Evolutionary conservation across 2,888 invertebrate species (phyloP), one percentile per base, ranked within the genome.

Genomic region (Villa cingulata): DNA sequence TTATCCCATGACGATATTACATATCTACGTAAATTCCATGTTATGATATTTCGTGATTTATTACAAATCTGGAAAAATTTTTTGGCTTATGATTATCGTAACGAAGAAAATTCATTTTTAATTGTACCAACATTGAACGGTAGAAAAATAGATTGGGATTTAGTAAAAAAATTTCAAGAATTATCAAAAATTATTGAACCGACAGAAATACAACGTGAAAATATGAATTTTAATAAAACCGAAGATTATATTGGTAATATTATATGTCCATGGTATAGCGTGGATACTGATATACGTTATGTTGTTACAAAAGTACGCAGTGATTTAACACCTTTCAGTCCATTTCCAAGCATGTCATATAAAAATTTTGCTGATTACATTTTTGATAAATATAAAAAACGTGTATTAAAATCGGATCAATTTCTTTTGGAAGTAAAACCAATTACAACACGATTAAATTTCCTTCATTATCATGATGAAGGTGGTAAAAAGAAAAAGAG

Each of bases 261-360:
- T 0, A 84, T 97, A 1, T 79, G 81, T 50, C 94, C 95, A 0
- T 90, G 86, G 79, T 96, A 96, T 64, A 72, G 82, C 55, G 67
- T 68, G 14, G 64, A 60, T 15, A 69, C 74, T 2, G 67, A 71
- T 41, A 63, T 64, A 42, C 71, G 74, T 19, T 86, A 85, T 61
- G 68, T 87, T 23, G 86, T 88, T 0, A 78, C 83, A 1, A 72
- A 77, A 57, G 77, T 89, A 7, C 74, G 80, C 38, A 70, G 76
- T 12, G 74, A 85, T 54, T 63, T 79, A 60, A 80, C 72, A 5
- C 83, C 89, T 0, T 45, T 65, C 6, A 83, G 82, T 16, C 54
- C 60, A 4, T 90, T 91, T 62, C 83, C 83, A 1, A 75, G 74
- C 3, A 64, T 70, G 0, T 16, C 44, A 6, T 78, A 70, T 52